phyloP scores from a whole-genome alignment of 2,113 vertebrate genomes.

The Fukomys damarensis region DNA sequence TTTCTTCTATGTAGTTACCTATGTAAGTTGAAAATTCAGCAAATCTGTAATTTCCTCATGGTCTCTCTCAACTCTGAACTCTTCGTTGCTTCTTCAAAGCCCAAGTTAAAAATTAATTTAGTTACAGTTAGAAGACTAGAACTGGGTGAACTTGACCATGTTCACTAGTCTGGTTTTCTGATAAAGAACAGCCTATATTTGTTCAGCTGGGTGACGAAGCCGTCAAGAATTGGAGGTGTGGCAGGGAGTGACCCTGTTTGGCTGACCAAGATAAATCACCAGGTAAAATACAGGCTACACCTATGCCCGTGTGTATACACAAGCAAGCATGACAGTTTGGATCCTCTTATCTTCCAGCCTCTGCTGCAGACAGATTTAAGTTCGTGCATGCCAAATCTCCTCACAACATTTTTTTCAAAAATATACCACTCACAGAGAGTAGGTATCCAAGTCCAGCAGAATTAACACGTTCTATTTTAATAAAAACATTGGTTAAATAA shows the following conservation, averaged over 20 bases:
- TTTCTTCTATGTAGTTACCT: background rate
- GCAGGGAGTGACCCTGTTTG: background rate
- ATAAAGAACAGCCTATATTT: background rate
- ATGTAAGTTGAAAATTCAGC: background rate
- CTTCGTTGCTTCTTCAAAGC: background rate
- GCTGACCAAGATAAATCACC: conserved; percentile 3
- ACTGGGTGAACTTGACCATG: background rate
- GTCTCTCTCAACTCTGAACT: background rate
- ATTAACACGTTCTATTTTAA: conserved; percentile 65
- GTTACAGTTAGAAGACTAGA: conserved; percentile 1
- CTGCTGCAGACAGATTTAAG: conserved; percentile 49
- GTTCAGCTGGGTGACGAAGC: background rate
- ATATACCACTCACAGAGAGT: conserved; percentile 32
- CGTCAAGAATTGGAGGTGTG: conserved; percentile 5
- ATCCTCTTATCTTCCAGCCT: background rate
- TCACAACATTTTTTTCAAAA: conserved; percentile 55
- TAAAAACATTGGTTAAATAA: conserved; percentile 59
- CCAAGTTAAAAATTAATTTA: conserved; percentile 53
- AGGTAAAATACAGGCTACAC: background rate
- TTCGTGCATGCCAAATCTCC: conserved; percentile 20
- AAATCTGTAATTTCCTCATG: background rate
- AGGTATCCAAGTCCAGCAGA: background rate
- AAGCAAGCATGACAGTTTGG: background rate
- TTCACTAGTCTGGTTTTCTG: conserved; percentile 22
- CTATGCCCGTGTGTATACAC: rapidly evolving